Conservation (phyloP, 2,797 vertebrate genomes). For the Nyctalus aviator region DNA sequence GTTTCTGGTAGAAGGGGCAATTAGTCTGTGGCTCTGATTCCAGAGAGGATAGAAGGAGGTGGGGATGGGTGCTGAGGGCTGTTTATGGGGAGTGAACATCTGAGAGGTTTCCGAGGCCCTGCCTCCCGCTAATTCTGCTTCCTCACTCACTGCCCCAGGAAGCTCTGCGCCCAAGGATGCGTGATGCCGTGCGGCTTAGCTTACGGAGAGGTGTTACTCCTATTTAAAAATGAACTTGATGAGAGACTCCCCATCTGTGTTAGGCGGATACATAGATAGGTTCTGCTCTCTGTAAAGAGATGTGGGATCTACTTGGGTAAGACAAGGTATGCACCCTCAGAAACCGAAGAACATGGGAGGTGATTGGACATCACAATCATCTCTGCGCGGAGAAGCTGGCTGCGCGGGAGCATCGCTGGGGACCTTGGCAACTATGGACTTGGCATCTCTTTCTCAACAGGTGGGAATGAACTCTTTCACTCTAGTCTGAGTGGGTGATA, state of each 20-base stretch:
- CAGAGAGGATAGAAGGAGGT: background rate
- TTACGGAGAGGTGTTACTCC: background rate
- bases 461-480: background rate
- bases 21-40: background rate
- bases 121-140: background rate
- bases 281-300: background rate
- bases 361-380: background rate
- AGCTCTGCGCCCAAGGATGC: background rate
- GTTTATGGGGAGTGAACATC: background rate
- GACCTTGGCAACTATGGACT: background rate
- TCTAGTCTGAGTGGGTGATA: background rate
- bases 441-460: background rate
- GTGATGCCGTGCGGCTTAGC: background rate
- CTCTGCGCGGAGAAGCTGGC: background rate
- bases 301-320: background rate
- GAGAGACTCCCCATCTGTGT: background rate
- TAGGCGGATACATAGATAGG: background rate
- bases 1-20: background rate
- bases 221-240: background rate
- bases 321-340: accelerated
- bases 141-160: background rate
- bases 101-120: background rate
- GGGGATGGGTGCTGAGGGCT: background rate
- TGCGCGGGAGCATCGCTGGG: background rate
- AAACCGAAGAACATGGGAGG: background rate